A percentile compares a stretch with the other conserved stretches of the same genome.
Evolutionary conservation across 2,888 invertebrate genomes (phyloP).

Genomic region (Cephus pygmeus): DNA sequence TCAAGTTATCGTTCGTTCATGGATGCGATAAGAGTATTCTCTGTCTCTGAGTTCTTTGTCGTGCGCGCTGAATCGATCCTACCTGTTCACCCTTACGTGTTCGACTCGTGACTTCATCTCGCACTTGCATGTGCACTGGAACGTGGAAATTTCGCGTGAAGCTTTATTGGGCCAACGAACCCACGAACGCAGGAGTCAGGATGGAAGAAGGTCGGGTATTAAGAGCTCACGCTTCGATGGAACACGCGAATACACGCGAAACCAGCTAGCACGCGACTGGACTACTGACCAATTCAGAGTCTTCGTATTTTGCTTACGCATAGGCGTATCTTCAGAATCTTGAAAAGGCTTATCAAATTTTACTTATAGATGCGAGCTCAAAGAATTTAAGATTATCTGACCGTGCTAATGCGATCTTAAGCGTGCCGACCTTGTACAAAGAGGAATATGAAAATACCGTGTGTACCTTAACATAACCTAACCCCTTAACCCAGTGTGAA

Average conservation of each 20-base stretch:
- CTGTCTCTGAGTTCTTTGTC: background rate
- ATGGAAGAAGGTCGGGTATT: slow-evolving; percentile 51
- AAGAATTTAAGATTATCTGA: too few relatives aligned
- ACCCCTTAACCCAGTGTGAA: too few relatives aligned
- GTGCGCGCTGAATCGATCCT: slow-evolving; percentile 21
- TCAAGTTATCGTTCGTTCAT: background rate
- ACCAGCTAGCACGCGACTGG: slow-evolving; percentile 49
- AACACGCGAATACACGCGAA: slow-evolving; percentile 50
- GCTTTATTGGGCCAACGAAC: slow-evolving; percentile 38
- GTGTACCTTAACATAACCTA: too few relatives aligned
- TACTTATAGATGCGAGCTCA: background rate
- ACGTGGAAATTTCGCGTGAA: slow-evolving; percentile 47
- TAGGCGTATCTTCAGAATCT: background rate
- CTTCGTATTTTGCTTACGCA: background rate
- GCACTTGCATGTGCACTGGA: slow-evolving; percentile 38
- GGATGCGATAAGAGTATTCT: background rate
- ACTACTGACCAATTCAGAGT: slow-evolving; percentile 39
- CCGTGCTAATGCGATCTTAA: too few relatives aligned
- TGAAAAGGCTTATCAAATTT: background rate
- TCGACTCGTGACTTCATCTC: slow-evolving; percentile 36
- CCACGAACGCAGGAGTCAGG: slow-evolving; percentile 38
- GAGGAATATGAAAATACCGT: too few relatives aligned
- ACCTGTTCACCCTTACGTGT: slow-evolving; percentile 20
- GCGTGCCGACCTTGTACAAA: too few relatives aligned
- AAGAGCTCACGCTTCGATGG: slow-evolving; percentile 49